Evolutionary conservation across 2,888 invertebrate genomes (phyloP).

Genomic region (Drosophila mulleri): DNA sequence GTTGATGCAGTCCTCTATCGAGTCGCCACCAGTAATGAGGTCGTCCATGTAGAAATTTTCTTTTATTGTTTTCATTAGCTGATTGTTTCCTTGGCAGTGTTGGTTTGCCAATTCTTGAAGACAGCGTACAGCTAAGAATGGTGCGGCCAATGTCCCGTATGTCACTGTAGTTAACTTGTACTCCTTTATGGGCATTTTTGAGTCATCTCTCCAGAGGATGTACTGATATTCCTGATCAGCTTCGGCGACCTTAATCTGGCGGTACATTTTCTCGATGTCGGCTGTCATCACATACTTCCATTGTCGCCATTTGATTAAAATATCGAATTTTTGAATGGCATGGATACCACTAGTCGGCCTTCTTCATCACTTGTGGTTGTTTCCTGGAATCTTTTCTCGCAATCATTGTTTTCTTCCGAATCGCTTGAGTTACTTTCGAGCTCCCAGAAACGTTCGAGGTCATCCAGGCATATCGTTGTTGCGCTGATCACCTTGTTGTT

Average conservation of each 20-base stretch:
- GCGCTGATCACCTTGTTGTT: too few species aligned
- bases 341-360: neutral
- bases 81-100: neutral
- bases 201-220: too few species aligned
- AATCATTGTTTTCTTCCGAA: too few species aligned
- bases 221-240: neutral
- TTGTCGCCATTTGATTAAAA: neutral
- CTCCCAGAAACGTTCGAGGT: too few species aligned
- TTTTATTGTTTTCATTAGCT: neutral
- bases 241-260: neutral
- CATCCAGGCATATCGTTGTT: too few species aligned
- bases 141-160: too few species aligned
- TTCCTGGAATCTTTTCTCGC: neutral
- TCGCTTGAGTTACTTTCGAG: too few species aligned
- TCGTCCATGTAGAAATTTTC: neutral
- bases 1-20: neutral
- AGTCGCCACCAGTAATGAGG: neutral
- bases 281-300: neutral
- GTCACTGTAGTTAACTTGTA: neutral
- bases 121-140: neutral
- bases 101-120: neutral
- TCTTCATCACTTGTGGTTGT: neutral
- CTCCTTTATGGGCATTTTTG: neutral
- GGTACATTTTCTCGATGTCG: neutral
- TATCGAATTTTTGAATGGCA: neutral